Evolutionary conservation across 1,140 invertebrate genomes (phyloP), one percentile per base, ranked within the genome.

Genomic region (Cecropterus lyciades): DNA sequence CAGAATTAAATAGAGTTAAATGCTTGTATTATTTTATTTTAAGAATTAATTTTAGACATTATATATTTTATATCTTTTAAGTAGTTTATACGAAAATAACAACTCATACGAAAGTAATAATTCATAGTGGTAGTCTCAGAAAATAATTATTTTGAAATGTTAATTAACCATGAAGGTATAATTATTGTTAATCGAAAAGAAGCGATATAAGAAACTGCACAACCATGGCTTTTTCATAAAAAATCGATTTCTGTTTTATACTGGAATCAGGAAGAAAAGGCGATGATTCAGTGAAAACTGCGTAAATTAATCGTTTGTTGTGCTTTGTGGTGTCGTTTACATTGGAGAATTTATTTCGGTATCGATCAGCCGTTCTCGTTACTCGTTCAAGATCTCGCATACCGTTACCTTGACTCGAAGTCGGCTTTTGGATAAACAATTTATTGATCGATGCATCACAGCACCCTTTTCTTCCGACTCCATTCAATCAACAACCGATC

Each of bases 371-470:
- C 53, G 68, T 74, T 67, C 70, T 69, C 70, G 63, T 78, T 73
- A 69, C 46, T 75, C 72, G 67, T 75, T 69, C 60, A 77, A 59
- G 59, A n/a, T n/a, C n/a, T 69, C 56, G 57, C 69, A 69, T 64
- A n/a, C n/a, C n/a, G n/a, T 74, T 45, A 37, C 77, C 80, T 81
- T 84, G 76, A 78, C 63, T 69, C 49, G 53, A 70, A 48, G 60
- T 71, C 55, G 65, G 62, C 65, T 75, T 69, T 75, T 75, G 69
- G 62, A 67, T 70, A 71, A 67, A 62, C 69, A 75, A 80, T 80
- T 84, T 82, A 84, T 80, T 67, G 72, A 63, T 37, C 73, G 63
- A 72, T 79, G 73, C 51, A 72, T 75, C 70, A 72, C 59, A 72
- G 53, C 40, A 62, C n/a, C n/a, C n/a, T n/a, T n/a, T 66, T 80